Base-by-base conservation (phyloP, 2,113 vertebrate species). In the Theropithecus gelada region DNA sequence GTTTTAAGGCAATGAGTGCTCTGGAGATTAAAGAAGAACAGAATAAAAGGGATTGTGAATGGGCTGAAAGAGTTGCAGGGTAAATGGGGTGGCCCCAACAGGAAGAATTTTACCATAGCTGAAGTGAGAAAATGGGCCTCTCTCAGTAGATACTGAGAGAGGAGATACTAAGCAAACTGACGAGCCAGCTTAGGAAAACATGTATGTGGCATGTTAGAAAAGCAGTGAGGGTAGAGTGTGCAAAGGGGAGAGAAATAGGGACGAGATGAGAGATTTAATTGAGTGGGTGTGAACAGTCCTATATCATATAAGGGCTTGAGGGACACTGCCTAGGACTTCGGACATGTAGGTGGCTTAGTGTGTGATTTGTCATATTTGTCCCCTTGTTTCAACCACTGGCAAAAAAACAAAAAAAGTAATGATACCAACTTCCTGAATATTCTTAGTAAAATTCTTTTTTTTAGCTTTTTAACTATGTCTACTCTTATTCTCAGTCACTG, bases 281-380 rank as follows among this genome's bases (percentile, higher is more conserved):
- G 32, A 17, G 35, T 52, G 14, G 13, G 2, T 11, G 0, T 5
- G 17, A 48, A 17, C 11, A 6, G n/a, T 13, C 7, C 14, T 40
- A 1, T 30, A 32, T 57, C 17, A 11, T 17, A 1, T 1, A 45
- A 68, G 83, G 48, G 14, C 57, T 50, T 18, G 10, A 17, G 14
- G 14, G 57, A n/a, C 11, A 32, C 20, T 55, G 22, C 7, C 59
- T 61, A 61, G 59, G 59, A 27, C 59, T 30, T 61, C 11, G 12
- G 25, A 61, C 59, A 30, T 30, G 10, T 61, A 61, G 25, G 40
- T 52, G 38, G 32, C 43, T 96, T 27, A 72, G 48, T 73, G n/a
- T 25, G 76, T 90, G n/a, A 43, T 16, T 27, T 87, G n/a, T 72
- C 6, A 8, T 32, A n/a, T 50, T 81, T 81, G 64, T 84, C 9